These are phyloP conservation scores for Myotis pilosus DNA, from an alignment of 2,797 vertebrate genomes.

Conservation along the genomic window DNA sequence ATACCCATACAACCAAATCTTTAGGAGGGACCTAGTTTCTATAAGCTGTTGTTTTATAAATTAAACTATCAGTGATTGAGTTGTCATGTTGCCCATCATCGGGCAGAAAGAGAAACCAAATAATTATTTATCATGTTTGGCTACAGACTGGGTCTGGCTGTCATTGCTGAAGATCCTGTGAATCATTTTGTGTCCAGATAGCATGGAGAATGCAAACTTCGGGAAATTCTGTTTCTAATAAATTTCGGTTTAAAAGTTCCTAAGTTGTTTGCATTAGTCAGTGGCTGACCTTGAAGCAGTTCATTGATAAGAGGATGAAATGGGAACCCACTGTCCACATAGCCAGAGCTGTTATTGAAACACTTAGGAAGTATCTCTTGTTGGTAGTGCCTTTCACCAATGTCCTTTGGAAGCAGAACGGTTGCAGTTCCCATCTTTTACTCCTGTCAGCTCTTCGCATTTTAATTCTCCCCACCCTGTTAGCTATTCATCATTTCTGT, in stretches of 20 bases:
- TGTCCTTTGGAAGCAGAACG: neutral
- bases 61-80: neutral
- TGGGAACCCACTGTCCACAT: neutral
- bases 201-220: neutral
- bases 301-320: constrained; percentile 27
- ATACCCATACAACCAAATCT: neutral
- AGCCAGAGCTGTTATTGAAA: neutral
- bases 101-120: neutral
- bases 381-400: neutral
- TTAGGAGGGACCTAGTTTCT: neutral
- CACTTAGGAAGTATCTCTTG: neutral
- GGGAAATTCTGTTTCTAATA: neutral
- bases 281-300: constrained; percentile 40
- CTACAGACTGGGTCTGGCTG: neutral
- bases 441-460: neutral
- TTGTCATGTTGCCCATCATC: neutral
- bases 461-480: neutral
- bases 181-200: neutral
- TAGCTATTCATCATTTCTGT: neutral
- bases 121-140: neutral
- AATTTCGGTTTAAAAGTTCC: neutral
- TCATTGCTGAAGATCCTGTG: neutral
- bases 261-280: constrained; percentile 6
- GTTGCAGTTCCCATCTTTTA: neutral
- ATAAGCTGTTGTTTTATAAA: neutral